Conservation (phyloP, 2,797 vertebrate genomes). For the Potorous gilbertii region DNA sequence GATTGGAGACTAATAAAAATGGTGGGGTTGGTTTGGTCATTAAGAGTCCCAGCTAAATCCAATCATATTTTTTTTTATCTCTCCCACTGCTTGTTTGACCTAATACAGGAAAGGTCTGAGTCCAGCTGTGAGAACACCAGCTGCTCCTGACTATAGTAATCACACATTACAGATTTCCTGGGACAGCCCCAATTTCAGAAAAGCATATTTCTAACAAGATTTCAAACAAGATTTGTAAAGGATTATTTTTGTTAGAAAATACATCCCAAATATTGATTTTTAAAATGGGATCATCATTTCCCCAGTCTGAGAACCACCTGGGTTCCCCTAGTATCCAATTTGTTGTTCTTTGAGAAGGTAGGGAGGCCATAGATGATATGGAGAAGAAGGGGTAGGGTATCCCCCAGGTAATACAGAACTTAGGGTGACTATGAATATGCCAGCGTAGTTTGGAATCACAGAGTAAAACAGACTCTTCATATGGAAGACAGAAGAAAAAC, state of each 20-base stretch:
- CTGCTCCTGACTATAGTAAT: not conserved
- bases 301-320: not conserved
- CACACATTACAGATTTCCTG: not conserved
- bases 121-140: not conserved
- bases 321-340: not conserved
- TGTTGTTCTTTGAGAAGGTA: not conserved
- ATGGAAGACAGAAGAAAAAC: no score
- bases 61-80: not conserved
- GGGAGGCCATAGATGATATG: not conserved
- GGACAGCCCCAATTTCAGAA: not conserved
- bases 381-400: not conserved
- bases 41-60: slow-evolving; percentile 18
- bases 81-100: not conserved
- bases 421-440: no score
- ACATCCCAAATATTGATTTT: not conserved
- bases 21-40: slow-evolving; percentile 33
- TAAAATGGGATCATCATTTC: not conserved
- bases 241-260: not conserved
- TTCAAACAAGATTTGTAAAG: not conserved
- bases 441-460: no score
- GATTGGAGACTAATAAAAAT: slow-evolving; percentile 29
- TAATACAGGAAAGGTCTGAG: not conserved
- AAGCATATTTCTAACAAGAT: not conserved
- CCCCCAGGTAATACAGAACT: no score
- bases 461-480: no score